These are phyloP conservation scores for Capitella teleta DNA, from an alignment of 1,140 invertebrate species.

Conservation along the genomic window DNA sequence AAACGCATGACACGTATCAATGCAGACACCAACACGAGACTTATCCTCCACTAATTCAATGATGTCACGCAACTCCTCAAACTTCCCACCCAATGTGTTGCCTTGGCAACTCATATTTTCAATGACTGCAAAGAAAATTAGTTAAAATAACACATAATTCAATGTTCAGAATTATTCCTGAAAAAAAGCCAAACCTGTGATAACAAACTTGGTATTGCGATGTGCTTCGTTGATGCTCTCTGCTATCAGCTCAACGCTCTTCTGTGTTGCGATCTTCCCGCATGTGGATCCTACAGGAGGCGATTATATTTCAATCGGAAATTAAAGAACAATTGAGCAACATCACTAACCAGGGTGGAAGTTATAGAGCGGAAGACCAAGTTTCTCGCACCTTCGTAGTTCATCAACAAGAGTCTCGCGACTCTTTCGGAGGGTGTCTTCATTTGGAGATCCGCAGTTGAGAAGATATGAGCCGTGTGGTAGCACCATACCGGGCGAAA, in stretches of 20 bases:
- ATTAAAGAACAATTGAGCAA: not conserved
- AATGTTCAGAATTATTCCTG: slow-evolving; percentile 3
- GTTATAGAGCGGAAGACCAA: slow-evolving; percentile 46
- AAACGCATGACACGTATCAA: slow-evolving; percentile 50
- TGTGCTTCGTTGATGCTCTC: slow-evolving; percentile 45
- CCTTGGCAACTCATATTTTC: slow-evolving; percentile 46
- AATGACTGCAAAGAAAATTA: slow-evolving; percentile 31
- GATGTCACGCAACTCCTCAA: slow-evolving; percentile 44
- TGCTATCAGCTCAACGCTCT: slow-evolving; percentile 42
- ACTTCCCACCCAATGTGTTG: slow-evolving; percentile 44
- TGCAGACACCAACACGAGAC: slow-evolving; percentile 45
- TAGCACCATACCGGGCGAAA: slow-evolving; percentile 28
- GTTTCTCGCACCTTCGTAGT: slow-evolving; percentile 42
- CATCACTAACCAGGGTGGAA: slow-evolving; percentile 44
- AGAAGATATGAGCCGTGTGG: slow-evolving; percentile 48
- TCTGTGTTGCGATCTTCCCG: slow-evolving; percentile 33
- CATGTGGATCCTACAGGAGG: slow-evolving; percentile 42
- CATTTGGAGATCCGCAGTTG: slow-evolving; percentile 45
- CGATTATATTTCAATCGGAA: not conserved
- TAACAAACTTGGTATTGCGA: slow-evolving; percentile 36
- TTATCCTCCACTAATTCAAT: slow-evolving; percentile 45
- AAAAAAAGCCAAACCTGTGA: too few relatives aligned
- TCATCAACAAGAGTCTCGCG: slow-evolving; percentile 44
- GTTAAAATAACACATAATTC: not conserved
- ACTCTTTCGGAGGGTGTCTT: slow-evolving; percentile 42